Base-by-base conservation (phyloP, 2,888 invertebrate species). In the Dynastes grantii region DNA sequence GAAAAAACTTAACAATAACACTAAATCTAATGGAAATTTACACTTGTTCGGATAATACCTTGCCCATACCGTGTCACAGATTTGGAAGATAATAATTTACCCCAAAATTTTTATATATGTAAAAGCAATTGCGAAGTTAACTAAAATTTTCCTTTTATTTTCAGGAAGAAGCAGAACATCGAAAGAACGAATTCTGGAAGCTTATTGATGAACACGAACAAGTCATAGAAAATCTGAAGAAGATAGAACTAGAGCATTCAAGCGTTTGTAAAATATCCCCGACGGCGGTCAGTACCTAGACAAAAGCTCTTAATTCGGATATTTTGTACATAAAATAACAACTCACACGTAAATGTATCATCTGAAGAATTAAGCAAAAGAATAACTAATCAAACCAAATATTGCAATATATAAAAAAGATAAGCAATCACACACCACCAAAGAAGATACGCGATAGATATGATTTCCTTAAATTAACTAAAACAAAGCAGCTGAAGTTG, bases 181-280 rank as follows among this genome's bases (percentile, higher is more conserved):
- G 88, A 76, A 88, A 87, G 80, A 84, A 85, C 81, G 86, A 87
- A 82, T 88, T 88, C 80, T 86, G 86, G 84, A 88, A 88, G 80
- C 83, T 88, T 63, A 84, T 88, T 45, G 88, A 88, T 80, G 88
- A 88, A 80, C 87, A 88, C 82, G 85, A 85, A 22, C 87, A 85
- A 6, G 86, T 88, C 3, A 85, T 88, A 49, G 85, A 88, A 82
- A 86, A 87, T 79, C 82, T 88, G 76, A 87, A 88, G 80, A 87
- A 86, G 82, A 88, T 88, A 82, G 88, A 88, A 81, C 81, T 84
- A 32, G 86, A 86, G 78, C 79, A 81, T 80, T 71, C 78, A 49
- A 58, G 76, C 13, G 37, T 81, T n/a, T 83, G 83, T 75, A 85
- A 85, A 55, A 80, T 77, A 53, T 27, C 79, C 8, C 77, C 84